phyloP scores from a whole-genome alignment of 1,140 invertebrate species.

The Brachystomella parvula region DNA sequence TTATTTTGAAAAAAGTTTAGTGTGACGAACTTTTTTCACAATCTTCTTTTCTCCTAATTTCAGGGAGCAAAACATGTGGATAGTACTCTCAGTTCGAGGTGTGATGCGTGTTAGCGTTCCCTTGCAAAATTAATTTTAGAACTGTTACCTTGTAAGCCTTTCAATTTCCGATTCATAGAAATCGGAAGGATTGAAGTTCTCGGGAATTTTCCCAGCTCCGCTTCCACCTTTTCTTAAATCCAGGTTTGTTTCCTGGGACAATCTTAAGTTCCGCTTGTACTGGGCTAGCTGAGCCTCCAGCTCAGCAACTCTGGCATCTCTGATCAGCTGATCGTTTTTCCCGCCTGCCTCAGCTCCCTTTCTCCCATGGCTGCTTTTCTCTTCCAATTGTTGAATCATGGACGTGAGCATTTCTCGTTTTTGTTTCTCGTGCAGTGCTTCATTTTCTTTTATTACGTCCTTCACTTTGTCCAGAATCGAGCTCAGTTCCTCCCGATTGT shows the following conservation, averaged over 20 bases:
- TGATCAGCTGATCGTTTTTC: conserved; percentile 46
- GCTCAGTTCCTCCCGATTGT: conserved; percentile 64
- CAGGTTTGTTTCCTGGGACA: conserved; percentile 49
- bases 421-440: conserved; percentile 63
- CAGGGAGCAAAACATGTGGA: too few relatives aligned
- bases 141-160: conserved; percentile 51
- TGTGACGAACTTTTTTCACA: not conserved
- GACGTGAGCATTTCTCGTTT: conserved; percentile 54
- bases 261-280: conserved; percentile 61
- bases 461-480: conserved; percentile 67
- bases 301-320: conserved; percentile 72
- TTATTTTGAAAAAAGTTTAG: not conserved
- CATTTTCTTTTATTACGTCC: conserved; percentile 70
- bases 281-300: conserved; percentile 70
- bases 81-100: too few relatives aligned
- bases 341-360: not conserved
- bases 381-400: conserved; percentile 48
- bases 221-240: conserved; percentile 52
- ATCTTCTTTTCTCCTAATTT: too few relatives aligned
- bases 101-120: too few relatives aligned
- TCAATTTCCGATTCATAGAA: conserved; percentile 58
- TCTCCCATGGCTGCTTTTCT: conserved; percentile 25
- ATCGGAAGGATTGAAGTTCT: conserved; percentile 26
- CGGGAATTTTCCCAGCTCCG: not conserved
- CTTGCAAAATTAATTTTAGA: not conserved